A percentile compares a stretch with the other conserved stretches of the same genome.
phyloP scores from a whole-genome alignment of 1,140 invertebrate genomes.

The Babylonia areolata region DNA sequence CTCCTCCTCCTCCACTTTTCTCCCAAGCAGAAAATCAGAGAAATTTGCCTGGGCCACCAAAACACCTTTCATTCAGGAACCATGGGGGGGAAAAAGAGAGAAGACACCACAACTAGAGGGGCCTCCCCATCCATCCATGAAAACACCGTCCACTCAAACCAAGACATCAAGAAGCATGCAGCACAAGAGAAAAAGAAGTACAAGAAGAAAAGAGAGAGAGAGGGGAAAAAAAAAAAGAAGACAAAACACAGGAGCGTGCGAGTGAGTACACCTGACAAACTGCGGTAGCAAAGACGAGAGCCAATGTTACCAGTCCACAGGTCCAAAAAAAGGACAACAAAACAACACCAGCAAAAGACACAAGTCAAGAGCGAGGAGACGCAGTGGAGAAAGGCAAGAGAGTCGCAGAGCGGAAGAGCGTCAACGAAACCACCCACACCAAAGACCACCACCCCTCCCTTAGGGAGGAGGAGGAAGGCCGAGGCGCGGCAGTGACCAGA shows the following conservation, averaged over 20 bases:
- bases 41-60: too few species aligned
- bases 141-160: not conserved
- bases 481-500: too few species aligned
- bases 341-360: not conserved
- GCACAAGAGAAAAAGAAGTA: too few species aligned
- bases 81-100: not conserved
- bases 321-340: not conserved
- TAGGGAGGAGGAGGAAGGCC: not conserved
- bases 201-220: not conserved
- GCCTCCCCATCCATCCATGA: too few species aligned
- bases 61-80: too few species aligned
- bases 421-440: not conserved
- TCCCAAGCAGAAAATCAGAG: too few species aligned
- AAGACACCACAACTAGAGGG: not conserved
- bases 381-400: not conserved
- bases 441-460: not conserved
- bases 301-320: not conserved
- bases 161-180: too few species aligned
- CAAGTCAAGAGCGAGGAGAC: not conserved
- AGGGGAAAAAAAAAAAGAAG: not conserved
- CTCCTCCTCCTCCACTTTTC: too few species aligned
- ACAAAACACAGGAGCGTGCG: not conserved
- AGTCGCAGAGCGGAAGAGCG: not conserved
- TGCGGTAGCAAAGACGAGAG: not conserved
- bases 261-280: not conserved